phyloP scores from a whole-genome alignment of 2,113 vertebrate species.

The Rhinogobius similis region DNA sequence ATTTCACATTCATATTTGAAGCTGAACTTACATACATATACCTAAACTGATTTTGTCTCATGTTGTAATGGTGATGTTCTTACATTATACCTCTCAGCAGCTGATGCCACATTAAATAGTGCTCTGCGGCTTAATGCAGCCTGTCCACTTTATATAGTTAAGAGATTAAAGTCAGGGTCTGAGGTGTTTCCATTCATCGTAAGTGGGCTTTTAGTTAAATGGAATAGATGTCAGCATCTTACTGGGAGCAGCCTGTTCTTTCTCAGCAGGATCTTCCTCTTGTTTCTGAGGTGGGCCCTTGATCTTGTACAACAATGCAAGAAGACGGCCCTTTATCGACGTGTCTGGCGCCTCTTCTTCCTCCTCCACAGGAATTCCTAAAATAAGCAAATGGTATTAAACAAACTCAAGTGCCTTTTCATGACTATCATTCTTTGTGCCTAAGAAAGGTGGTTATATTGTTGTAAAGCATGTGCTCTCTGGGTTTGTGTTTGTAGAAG shows the following conservation, averaged over 20 bases:
- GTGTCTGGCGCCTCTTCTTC: slow-evolving; percentile 88
- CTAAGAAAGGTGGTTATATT: background rate
- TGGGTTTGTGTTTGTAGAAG: background rate
- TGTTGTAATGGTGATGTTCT: background rate
- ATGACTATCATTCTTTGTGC: background rate
- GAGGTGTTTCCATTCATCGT: background rate
- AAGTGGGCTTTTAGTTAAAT: background rate
- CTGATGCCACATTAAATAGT: background rate
- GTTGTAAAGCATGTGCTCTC: background rate
- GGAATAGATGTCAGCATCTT: slow-evolving; percentile 62
- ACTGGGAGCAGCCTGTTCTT: slow-evolving; percentile 86
- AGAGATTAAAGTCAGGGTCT: background rate
- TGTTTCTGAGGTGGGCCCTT: slow-evolving; percentile 87
- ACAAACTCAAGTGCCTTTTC: background rate
- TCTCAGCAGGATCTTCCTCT: slow-evolving; percentile 81
- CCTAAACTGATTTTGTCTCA: background rate
- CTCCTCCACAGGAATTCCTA: slow-evolving; percentile 92
- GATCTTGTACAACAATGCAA: slow-evolving; percentile 89
- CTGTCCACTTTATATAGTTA: background rate
- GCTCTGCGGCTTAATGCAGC: background rate
- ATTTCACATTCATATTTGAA: slow-evolving; percentile 30
- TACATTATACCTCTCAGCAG: background rate
- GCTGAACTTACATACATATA: slow-evolving; percentile 29
- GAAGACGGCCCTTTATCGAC: slow-evolving; percentile 87
- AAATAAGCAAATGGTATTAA: slow-evolving; percentile 5